Evolutionary conservation across 2,113 vertebrate species (phyloP).

Genomic region (Sterna hirundo): DNA sequence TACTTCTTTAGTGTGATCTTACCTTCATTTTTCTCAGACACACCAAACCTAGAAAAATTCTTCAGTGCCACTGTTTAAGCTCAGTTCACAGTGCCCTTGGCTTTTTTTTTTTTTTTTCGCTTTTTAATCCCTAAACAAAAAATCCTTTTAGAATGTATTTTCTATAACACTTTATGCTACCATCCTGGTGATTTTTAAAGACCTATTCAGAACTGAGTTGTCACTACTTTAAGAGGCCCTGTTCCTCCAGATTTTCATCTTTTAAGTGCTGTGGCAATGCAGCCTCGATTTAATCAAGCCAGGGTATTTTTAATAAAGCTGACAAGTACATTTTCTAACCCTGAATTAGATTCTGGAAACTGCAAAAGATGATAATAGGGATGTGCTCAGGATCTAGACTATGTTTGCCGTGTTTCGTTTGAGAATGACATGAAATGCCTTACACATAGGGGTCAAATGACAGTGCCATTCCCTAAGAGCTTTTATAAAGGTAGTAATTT

Average conservation of each 20-base stretch:
- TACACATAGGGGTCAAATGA: not conserved
- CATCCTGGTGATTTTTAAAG: not conserved
- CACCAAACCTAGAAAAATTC: not conserved
- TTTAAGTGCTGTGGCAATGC: not conserved
- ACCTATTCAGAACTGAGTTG: not conserved
- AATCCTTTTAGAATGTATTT: not conserved
- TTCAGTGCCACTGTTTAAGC: not conserved
- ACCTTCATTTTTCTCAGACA: not conserved
- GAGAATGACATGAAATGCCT: not conserved
- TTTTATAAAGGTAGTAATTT: not conserved
- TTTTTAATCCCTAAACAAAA: not conserved
- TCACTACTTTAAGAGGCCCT: not conserved
- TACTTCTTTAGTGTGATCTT: not conserved
- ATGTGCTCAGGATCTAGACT: not conserved
- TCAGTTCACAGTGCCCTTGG: not conserved
- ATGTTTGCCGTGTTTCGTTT: rapidly evolving
- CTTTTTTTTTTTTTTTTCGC: not conserved
- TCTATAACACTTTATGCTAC: not conserved
- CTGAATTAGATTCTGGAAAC: not conserved
- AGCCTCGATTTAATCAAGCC: not conserved
- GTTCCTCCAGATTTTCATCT: not conserved
- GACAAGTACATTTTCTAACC: not conserved
- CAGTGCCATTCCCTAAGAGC: not conserved
- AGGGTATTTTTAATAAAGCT: not conserved
- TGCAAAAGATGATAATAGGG: not conserved